A percentile compares a stretch with the other conserved stretches of the same genome.
These are phyloP conservation scores for Pomacea canaliculata DNA, from an alignment of 2,888 invertebrate species.

Conservation along the genomic window DNA sequence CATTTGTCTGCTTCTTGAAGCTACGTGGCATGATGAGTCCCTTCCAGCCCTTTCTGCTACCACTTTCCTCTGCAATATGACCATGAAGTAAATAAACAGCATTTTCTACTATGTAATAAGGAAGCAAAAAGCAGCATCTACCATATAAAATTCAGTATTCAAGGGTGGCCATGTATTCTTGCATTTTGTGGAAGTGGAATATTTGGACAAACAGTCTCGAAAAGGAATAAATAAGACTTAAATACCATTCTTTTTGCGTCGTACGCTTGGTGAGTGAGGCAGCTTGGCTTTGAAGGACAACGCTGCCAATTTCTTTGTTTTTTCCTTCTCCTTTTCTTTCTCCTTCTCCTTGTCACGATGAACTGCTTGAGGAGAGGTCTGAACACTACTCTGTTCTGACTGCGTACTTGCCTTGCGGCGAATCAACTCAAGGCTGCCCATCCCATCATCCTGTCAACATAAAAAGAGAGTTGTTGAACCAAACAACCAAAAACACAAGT, in stretches of 20 bases:
- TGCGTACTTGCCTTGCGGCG: conserved; percentile 50
- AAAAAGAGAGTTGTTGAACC: neutral
- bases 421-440: conserved; percentile 51
- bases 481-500: too few relatives aligned
- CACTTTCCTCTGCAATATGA: conserved; percentile 26
- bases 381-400: conserved; percentile 36
- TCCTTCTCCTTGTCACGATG: conserved; percentile 60
- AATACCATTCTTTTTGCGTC: conserved; percentile 69
- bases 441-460: conserved; percentile 47
- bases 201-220: neutral
- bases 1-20: conserved; percentile 48
- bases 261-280: conserved; percentile 80
- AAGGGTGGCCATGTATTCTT: too few relatives aligned
- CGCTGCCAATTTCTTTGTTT: conserved; percentile 67
- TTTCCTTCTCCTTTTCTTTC: conserved; percentile 24
- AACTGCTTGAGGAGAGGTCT: conserved; percentile 54
- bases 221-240: neutral
- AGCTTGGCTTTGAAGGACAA: conserved; percentile 74
- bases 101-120: neutral
- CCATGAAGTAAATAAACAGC: neutral
- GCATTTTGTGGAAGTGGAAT: too few relatives aligned
- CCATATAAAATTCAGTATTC: too few relatives aligned
- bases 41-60: conserved; percentile 82
- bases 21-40: conserved; percentile 80
- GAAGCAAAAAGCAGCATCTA: too few relatives aligned